phyloP scores from a whole-genome alignment of 2,113 vertebrate genomes.

The Rhinoderma darwinii region DNA sequence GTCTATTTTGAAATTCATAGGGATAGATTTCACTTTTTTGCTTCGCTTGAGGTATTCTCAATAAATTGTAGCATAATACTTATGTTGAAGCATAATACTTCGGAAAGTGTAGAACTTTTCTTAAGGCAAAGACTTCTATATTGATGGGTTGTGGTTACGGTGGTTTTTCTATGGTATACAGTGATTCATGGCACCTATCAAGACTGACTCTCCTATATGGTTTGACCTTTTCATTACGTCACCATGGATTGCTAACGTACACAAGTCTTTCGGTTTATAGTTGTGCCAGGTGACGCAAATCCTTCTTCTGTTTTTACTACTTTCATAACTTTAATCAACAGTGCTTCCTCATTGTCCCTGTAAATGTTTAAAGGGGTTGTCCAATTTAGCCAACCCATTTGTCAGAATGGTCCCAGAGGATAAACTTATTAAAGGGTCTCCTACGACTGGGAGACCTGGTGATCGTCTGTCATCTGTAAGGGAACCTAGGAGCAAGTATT shows the following conservation, averaged over 20 bases:
- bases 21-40: conserved; percentile 33
- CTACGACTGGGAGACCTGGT: not conserved
- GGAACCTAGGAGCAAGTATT: not conserved
- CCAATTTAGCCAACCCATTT: too few relatives aligned
- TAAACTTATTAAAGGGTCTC: not conserved
- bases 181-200: not conserved
- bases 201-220: not conserved
- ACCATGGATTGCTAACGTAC: not conserved
- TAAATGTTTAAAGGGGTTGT: too few relatives aligned
- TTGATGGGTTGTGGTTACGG: not conserved
- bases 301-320: not conserved
- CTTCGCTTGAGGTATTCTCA: conserved; percentile 25
- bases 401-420: not conserved
- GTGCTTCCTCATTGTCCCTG: too few relatives aligned
- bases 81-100: conserved; percentile 8
- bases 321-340: not conserved
- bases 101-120: not conserved
- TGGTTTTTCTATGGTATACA: not conserved
- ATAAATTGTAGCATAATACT: conserved; percentile 22
- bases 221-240: not conserved
- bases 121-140: not conserved
- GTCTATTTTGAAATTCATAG: conserved; percentile 30
- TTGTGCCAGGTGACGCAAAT: not conserved
- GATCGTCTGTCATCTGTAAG: not conserved
- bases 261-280: not conserved